A percentile compares a stretch with the other conserved stretches of the same genome.
phyloP scores from a whole-genome alignment of 2,113 vertebrate genomes.

The Ptyas mucosa region DNA sequence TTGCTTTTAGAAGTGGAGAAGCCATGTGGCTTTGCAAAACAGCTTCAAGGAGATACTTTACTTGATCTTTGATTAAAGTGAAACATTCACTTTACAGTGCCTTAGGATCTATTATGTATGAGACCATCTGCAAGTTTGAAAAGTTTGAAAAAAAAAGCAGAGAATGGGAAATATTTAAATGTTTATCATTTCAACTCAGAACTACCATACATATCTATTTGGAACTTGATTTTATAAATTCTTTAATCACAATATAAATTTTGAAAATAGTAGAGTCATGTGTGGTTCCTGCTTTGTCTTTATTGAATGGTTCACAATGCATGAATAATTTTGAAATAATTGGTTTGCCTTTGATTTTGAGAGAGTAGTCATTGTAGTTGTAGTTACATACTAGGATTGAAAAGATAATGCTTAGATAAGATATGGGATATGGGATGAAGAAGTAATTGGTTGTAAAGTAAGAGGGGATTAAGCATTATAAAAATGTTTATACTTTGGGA shows the following conservation, averaged over 20 bases:
- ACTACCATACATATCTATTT: neutral
- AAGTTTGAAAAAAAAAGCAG: neutral
- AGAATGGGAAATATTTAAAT: neutral
- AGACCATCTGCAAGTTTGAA: neutral
- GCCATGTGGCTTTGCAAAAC: neutral
- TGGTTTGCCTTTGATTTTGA: neutral
- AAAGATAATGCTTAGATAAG: neutral
- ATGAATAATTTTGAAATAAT: rapidly evolving
- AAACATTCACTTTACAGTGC: neutral
- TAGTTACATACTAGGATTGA: neutral
- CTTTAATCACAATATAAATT: neutral
- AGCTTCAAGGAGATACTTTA: neutral
- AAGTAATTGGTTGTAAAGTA: neutral
- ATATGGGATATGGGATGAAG: neutral
- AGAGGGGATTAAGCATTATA: neutral
- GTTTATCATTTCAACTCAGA: neutral
- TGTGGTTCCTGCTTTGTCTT: neutral
- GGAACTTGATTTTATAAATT: neutral
- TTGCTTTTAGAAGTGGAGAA: neutral
- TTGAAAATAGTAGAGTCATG: neutral
- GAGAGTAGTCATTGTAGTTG: rapidly evolving
- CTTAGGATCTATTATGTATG: neutral
- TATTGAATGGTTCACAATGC: neutral
- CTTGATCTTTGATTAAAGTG: neutral
- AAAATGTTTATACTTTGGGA: neutral